Base-by-base conservation (phyloP, 2,797 vertebrate species). In the Catamblyrhynchus diadema region DNA sequence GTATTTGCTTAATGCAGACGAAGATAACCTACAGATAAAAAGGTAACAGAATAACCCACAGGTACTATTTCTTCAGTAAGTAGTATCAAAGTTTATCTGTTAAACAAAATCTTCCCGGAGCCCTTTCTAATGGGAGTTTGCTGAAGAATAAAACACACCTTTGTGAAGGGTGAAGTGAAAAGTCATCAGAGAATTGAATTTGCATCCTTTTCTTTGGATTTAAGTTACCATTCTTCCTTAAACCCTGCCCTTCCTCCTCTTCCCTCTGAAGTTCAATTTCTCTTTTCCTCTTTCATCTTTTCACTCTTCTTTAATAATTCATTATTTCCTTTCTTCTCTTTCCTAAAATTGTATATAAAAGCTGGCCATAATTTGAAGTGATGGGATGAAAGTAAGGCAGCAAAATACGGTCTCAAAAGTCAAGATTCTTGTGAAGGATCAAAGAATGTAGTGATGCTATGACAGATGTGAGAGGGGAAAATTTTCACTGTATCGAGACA, bases 201-300 rank as follows among this genome's bases (percentile, higher is more conserved):
- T 81, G 19, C 65, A 83, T 90, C 42, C 45, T 65, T 81, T 71
- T 71, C 72, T 86, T 81, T 81, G 47, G 66, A 77, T 24, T 86
- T 61, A 64, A 3, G 11, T 92, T 61, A 90, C 50, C 30, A 32
- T 61, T 81, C 67, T 44, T 60, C 33, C 77, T 69, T 60, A 72
- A 81, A 41, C 22, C 44, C 33, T 84, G 70, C 62, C 48, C 77
- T 90, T 32, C 30, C 35, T 86, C 37, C 32, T 64, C 61, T 86
- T 81, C 16, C 44, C 32, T 79, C 90, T 60, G 70, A 94, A 92
- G 78, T 57, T 82, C 81, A 60, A 7, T 75, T 94, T 90, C 60
- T 82, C 45, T 77, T 79, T 79, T 59, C 69, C 57, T 78, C 69
- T 95, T 91, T 91, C 77, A 84, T 89, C 90, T 86, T 75, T 86